phyloP scores from a whole-genome alignment of 1,140 invertebrate species.

The Phortica variegata region DNA sequence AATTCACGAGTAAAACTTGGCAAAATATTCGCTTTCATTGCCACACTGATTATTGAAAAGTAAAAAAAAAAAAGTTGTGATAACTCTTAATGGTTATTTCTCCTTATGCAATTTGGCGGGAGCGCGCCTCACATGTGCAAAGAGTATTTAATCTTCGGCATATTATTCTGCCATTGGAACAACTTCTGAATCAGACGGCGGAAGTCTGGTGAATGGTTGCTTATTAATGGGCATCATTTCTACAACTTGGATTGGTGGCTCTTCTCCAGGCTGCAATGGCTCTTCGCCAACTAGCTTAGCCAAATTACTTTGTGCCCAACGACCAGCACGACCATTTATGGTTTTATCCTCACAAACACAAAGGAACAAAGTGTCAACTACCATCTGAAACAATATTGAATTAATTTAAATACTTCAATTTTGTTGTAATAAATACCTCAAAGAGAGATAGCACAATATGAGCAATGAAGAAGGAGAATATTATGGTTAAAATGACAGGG shows the following conservation, averaged over 20 bases:
- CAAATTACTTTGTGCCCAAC: constrained; percentile 66
- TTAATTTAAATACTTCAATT: neutral
- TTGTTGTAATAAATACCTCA: constrained; percentile 67
- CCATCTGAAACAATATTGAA: constrained; percentile 69
- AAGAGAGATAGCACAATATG: constrained; percentile 91
- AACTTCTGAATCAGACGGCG: constrained; percentile 32
- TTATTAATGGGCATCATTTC: constrained; percentile 57
- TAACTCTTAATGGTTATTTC: too few species aligned
- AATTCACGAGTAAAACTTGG: too few species aligned
- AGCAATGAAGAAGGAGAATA: constrained; percentile 90
- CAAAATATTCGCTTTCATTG: too few species aligned
- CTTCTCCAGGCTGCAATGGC: constrained; percentile 46
- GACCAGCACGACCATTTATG: constrained; percentile 65
- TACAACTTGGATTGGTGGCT: constrained; percentile 47
- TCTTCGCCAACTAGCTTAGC: constrained; percentile 63
- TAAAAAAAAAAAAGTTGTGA: too few species aligned
- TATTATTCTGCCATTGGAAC: constrained; percentile 36
- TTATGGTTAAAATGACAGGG: constrained; percentile 81
- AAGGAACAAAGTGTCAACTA: constrained; percentile 90
- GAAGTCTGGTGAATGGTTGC: constrained; percentile 47
- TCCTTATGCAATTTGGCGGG: too few species aligned
- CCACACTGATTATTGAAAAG: too few species aligned
- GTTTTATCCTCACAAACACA: constrained; percentile 88
- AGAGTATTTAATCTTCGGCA: neutral
- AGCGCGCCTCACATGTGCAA: too few species aligned